Evolutionary conservation across 2,113 vertebrate genomes (phyloP).

Genomic region (Salminus brasiliensis): DNA sequence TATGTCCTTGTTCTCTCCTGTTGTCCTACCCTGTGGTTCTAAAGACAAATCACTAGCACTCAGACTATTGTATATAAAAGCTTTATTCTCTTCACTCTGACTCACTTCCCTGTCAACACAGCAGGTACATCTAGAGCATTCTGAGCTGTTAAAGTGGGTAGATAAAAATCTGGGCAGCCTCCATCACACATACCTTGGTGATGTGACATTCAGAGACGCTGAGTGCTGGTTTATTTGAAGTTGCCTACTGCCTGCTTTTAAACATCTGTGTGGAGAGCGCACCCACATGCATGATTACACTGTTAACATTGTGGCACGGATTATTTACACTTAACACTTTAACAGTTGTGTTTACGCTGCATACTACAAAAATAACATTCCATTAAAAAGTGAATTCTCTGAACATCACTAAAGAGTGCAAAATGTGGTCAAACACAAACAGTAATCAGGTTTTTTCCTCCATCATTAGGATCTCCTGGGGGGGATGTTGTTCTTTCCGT

Average conservation of each 20-base stretch:
- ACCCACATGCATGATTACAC: constrained; percentile 11
- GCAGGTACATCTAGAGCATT: constrained; percentile 3
- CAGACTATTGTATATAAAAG: constrained; percentile 38
- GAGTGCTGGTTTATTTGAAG: constrained; percentile 11
- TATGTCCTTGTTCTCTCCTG: constrained; percentile 42
- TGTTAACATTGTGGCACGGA: neutral
- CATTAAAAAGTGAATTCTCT: neutral
- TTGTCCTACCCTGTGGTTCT: neutral
- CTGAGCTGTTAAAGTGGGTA: neutral
- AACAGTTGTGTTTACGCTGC: neutral
- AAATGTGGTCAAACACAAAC: neutral
- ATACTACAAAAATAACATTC: neutral
- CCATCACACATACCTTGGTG: constrained; percentile 11
- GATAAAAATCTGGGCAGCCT: constrained; percentile 31
- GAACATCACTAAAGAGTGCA: neutral
- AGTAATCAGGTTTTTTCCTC: constrained; percentile 42
- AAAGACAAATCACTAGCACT: constrained; percentile 15
- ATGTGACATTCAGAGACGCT: constrained; percentile 4
- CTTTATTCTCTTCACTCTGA: constrained; percentile 30
- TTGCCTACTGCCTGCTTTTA: neutral
- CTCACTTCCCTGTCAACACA: constrained; percentile 6
- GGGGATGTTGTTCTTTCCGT: constrained; percentile 8
- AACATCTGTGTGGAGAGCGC: constrained; percentile 6
- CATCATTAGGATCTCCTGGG: constrained; percentile 19
- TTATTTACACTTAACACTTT: constrained; percentile 13